These are phyloP conservation scores for Tarsius wallacei DNA, from an alignment of 2,797 vertebrate species.

Conservation along the genomic window DNA sequence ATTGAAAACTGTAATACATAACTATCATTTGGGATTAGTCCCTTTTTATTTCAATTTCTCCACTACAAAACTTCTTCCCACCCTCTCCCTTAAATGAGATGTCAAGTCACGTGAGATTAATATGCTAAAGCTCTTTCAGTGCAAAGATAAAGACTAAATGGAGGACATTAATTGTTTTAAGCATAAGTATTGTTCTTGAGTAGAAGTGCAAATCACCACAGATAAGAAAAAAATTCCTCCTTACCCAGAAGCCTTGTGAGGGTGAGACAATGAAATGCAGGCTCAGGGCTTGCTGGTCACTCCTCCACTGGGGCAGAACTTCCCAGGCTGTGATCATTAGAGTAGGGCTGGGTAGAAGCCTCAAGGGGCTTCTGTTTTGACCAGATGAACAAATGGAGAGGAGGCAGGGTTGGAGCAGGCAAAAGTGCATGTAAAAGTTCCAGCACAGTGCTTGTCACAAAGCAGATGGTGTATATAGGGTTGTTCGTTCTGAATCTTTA, in stretches of 20 bases:
- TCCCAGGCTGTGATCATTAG: fast-evolving
- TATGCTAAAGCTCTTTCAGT: neutral
- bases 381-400: neutral
- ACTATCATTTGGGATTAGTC: neutral
- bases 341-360: neutral
- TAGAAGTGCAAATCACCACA: neutral
- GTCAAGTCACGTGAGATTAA: neutral
- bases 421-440: neutral
- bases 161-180: neutral
- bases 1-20: neutral
- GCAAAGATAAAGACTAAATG: neutral
- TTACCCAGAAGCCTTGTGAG: neutral
- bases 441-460: neutral
- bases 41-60: slow-evolving; percentile 30
- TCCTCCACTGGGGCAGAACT: neutral
- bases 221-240: neutral
- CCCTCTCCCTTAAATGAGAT: neutral
- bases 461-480: neutral
- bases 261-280: neutral
- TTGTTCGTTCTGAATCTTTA: neutral
- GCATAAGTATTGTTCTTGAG: neutral
- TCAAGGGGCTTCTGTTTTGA: neutral
- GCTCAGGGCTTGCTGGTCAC: neutral
- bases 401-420: neutral
- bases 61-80: neutral